A percentile compares a stretch with the other conserved stretches of the same genome.
phyloP scores from a whole-genome alignment of 2,888 invertebrate species.

The Drosophila prolongata region DNA sequence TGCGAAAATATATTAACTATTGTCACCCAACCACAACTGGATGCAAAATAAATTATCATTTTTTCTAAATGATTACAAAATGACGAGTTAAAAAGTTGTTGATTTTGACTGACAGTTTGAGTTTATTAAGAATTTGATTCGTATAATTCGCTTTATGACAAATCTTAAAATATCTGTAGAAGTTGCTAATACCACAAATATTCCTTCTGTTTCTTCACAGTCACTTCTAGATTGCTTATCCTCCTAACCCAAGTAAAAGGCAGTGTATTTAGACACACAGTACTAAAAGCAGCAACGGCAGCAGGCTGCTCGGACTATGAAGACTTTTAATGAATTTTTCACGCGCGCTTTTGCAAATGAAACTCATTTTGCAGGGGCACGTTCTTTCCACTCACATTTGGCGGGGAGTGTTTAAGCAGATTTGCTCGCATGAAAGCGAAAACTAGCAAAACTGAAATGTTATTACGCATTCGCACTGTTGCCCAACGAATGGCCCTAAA shows the following conservation, averaged over 20 bases:
- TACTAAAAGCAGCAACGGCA: slow-evolving; percentile 32
- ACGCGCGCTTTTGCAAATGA: slow-evolving; percentile 75
- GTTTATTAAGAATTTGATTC: no score
- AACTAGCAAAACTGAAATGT: slow-evolving; percentile 77
- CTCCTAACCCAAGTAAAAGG: background rate
- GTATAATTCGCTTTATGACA: no score
- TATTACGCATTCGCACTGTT: slow-evolving; percentile 76
- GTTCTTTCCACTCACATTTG: slow-evolving; percentile 53
- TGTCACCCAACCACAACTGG: no score
- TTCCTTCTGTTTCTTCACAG: no score
- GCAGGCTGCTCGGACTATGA: slow-evolving; percentile 47
- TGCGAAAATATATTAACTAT: no score
- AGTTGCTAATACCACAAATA: no score
- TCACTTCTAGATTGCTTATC: background rate
- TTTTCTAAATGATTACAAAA: background rate
- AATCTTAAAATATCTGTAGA: no score
- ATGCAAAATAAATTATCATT: background rate
- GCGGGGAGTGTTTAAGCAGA: slow-evolving; percentile 52
- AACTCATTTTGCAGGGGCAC: slow-evolving; percentile 77
- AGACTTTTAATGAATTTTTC: slow-evolving; percentile 77
- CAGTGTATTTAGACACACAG: slow-evolving; percentile 17
- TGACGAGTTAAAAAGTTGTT: background rate
- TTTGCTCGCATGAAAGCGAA: slow-evolving; percentile 77
- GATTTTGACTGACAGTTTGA: background rate
- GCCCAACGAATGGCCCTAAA: slow-evolving; percentile 42